A percentile compares a stretch with the other conserved stretches of the same genome.
Evolutionary conservation across 2,888 invertebrate species (phyloP).

Genomic region (Drepana falcataria): DNA sequence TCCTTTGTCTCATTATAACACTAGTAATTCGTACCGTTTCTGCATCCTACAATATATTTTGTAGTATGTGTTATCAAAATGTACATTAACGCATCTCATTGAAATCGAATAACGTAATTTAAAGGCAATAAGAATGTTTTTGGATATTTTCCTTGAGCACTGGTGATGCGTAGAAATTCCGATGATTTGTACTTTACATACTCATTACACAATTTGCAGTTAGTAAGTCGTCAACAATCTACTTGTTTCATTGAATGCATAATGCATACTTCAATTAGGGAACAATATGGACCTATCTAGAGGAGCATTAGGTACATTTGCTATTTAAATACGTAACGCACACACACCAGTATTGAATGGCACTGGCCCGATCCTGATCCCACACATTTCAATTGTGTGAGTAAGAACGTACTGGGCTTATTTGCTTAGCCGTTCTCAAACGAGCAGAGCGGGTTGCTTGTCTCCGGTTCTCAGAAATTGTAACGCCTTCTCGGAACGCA

Average conservation of each 20-base stretch:
- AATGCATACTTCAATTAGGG: neutral
- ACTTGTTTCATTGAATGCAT: neutral
- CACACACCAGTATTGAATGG: conserved; percentile 23
- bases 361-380: conserved; percentile 17
- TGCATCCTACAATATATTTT: conserved; percentile 1
- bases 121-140: no score
- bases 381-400: conserved; percentile 29
- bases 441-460: conserved; percentile 64
- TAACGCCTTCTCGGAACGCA: conserved; percentile 77
- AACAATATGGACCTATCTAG: neutral
- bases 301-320: neutral
- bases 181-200: no score
- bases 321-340: conserved; percentile 18
- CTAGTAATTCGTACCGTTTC: conserved; percentile 31
- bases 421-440: conserved; percentile 62
- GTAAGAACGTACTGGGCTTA: conserved; percentile 62
- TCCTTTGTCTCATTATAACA: conserved; percentile 75
- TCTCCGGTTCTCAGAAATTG: conserved; percentile 75
- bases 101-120: no score
- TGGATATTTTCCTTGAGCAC: no score
- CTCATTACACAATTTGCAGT: neutral
- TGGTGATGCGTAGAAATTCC: no score
- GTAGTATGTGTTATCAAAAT: neutral
- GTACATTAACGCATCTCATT: no score
- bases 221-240: neutral